Percentiles rank a stretch among this genome's conserved stretches.
Conservation (phyloP, 2,888 invertebrate species). For the Patella ulyssiponensis region DNA sequence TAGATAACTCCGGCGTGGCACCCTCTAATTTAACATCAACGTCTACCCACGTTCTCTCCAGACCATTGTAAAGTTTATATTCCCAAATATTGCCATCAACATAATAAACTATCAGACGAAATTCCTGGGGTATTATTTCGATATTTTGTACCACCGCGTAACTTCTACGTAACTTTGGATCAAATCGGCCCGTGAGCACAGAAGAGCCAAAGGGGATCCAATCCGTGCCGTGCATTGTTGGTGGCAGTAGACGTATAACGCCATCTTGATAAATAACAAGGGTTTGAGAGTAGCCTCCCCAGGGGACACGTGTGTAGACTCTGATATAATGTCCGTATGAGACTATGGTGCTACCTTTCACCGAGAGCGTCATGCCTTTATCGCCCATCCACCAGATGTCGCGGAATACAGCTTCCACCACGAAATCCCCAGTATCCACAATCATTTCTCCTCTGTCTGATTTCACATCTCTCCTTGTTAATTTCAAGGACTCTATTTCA, state of each 20-base stretch:
- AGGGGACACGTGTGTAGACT: not conserved
- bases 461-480: not conserved
- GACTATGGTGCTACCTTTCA: not conserved
- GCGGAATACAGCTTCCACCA: not conserved
- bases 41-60: not conserved
- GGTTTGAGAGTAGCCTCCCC: slow-evolving; percentile 3
- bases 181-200: not conserved
- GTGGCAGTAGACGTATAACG: not conserved
- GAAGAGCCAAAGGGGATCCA: not conserved
- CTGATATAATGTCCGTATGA: not conserved
- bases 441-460: not conserved
- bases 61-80: not conserved
- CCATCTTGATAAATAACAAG: slow-evolving; percentile 9
- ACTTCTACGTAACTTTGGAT: not conserved
- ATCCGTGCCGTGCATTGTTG: not conserved
- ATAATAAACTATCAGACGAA: not conserved
- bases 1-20: not conserved
- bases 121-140: not conserved
- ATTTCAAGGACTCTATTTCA: not conserved
- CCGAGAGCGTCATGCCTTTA: not conserved
- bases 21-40: not conserved
- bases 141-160: not conserved
- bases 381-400: not conserved
- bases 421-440: not conserved
- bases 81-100: not conserved